Conservation (phyloP, 37 sponge, comb jelly and placozoan species). For the Lycopodina hypogea region DNA sequence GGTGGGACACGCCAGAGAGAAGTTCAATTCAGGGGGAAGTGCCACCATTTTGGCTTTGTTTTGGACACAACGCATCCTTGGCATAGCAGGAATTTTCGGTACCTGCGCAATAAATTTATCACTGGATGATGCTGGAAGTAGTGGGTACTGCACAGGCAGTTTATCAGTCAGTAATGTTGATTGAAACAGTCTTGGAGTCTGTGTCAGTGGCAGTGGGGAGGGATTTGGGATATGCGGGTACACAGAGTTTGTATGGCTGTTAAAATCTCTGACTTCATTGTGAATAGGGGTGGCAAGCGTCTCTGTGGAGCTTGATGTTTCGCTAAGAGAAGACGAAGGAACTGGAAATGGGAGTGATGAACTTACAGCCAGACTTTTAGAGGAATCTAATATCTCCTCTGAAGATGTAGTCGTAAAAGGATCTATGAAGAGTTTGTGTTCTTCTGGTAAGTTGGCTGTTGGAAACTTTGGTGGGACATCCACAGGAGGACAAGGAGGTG, state of each 20-base stretch:
- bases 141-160: no score
- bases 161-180: no score
- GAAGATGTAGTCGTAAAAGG: not conserved
- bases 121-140: not conserved
- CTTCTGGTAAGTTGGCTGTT: not conserved
- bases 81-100: not conserved
- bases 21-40: not conserved
- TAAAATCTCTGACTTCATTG: no score
- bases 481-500: not conserved
- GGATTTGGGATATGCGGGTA: not conserved
- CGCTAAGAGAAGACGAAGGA: no score
- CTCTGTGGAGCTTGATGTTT: no score
- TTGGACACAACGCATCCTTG: not conserved
- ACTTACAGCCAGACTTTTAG: no score
- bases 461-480: not conserved
- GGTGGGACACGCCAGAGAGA: not conserved
- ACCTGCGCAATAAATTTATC: not conserved
- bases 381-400: no score
- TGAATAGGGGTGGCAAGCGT: no score
- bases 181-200: not conserved
- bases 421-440: no score
- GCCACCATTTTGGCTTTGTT: not conserved
- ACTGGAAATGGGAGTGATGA: no score
- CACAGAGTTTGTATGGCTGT: not conserved
- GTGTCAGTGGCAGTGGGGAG: not conserved